Evolutionary conservation across 2,888 invertebrate species (phyloP).

Genomic region (Arrhopalites spinosus): DNA sequence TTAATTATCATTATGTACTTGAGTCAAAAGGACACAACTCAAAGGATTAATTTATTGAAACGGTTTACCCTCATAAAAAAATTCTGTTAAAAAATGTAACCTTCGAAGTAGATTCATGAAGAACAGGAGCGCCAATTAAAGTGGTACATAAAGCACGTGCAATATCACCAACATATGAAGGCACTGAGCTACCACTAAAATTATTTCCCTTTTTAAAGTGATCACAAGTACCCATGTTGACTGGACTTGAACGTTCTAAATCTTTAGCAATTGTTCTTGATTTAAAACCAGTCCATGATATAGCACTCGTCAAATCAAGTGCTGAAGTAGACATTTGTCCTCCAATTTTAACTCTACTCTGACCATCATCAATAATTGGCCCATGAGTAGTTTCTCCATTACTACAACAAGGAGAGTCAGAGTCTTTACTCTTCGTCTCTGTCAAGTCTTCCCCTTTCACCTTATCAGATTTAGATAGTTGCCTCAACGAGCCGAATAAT

Average conservation of each 20-base stretch:
- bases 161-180: conserved; percentile 16
- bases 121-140: conserved; percentile 13
- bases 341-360: too few relatives aligned
- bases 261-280: too few relatives aligned
- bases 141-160: conserved; percentile 32
- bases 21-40: neutral
- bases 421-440: neutral
- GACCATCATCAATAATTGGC: too few relatives aligned
- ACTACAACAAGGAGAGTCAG: too few relatives aligned
- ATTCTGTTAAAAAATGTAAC: neutral
- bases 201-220: neutral
- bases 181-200: neutral
- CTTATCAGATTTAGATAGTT: conserved; percentile 14
- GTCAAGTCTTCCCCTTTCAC: neutral
- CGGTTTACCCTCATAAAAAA: neutral
- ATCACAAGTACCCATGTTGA: too few relatives aligned
- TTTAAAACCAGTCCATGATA: too few relatives aligned
- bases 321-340: too few relatives aligned
- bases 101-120: conserved; percentile 2
- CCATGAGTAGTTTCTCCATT: too few relatives aligned
- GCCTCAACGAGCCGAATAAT: conserved; percentile 16
- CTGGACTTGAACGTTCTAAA: too few relatives aligned
- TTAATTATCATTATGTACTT: too few relatives aligned
- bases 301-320: too few relatives aligned
- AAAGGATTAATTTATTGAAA: too few relatives aligned